These are phyloP conservation scores for Psittacula echo DNA, from an alignment of 2,797 vertebrate genomes.

Conservation along the genomic window DNA sequence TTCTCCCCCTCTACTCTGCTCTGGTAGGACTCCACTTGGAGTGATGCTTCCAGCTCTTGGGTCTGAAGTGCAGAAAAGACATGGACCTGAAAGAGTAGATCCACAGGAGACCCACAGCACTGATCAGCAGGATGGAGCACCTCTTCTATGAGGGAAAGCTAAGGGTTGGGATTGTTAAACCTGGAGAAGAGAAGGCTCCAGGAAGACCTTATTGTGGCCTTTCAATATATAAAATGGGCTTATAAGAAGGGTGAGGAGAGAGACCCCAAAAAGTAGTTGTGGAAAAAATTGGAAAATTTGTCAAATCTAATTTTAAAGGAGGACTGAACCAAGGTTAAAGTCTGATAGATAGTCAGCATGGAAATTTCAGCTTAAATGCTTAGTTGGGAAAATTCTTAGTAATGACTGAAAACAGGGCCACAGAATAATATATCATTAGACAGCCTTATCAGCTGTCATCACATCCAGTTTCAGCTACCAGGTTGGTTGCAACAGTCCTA, in stretches of 20 bases:
- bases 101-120: not conserved
- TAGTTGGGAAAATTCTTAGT: not conserved
- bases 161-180: not conserved
- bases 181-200: not conserved
- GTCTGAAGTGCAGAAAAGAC: too few species aligned
- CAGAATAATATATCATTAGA: not conserved
- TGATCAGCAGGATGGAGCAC: not conserved
- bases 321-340: not conserved
- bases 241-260: not conserved
- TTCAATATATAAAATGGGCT: not conserved
- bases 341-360: not conserved
- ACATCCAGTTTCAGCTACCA: not conserved
- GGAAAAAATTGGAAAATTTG: not conserved
- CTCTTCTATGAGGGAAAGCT: not conserved
- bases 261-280: not conserved
- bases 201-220: not conserved
- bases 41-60: not conserved
- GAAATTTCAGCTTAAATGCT: not conserved
- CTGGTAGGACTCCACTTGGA: not conserved
- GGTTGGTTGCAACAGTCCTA: not conserved
- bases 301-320: not conserved
- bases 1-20: not conserved
- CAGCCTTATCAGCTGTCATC: not conserved
- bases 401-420: not conserved
- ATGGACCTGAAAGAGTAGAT: accelerated